Conservation (phyloP, 2,113 vertebrate species). For the Falcunculus frontatus region DNA sequence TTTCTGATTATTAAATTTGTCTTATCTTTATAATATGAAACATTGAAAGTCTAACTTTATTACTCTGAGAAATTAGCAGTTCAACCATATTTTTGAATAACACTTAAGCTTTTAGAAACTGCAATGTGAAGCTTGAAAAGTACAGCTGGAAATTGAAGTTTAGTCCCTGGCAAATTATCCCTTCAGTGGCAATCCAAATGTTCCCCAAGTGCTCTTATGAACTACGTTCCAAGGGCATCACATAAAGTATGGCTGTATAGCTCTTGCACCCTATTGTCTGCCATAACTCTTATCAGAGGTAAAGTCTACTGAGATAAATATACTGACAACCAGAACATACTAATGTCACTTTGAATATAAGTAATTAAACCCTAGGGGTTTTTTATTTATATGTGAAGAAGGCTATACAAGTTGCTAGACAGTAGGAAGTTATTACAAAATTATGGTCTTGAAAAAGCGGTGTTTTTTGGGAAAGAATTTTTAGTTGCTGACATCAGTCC, state of each 20-base stretch:
- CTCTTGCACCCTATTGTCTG: not conserved
- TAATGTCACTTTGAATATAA: not conserved
- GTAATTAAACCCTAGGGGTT: not conserved
- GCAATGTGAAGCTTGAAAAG: not conserved
- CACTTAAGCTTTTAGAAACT: not conserved
- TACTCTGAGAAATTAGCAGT: not conserved
- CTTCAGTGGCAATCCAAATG: not conserved
- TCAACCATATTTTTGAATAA: not conserved
- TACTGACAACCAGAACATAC: not conserved
- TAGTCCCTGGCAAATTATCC: not conserved
- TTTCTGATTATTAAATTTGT: not conserved
- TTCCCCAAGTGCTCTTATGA: not conserved
- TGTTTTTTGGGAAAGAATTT: not conserved
- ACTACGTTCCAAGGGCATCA: not conserved
- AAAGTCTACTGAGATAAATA: not conserved
- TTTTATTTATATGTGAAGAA: not conserved
- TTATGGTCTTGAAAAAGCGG: not conserved
- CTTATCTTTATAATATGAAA: not conserved
- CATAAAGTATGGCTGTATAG: not conserved
- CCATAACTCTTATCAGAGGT: not conserved
- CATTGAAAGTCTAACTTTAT: not conserved
- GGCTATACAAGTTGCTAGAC: fast-evolving
- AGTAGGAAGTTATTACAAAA: not conserved
- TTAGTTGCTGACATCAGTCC: not conserved
- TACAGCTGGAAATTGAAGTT: not conserved